These are phyloP conservation scores for Acanthaster planci DNA, from an alignment of 35 echinoderm and acorn worm genomes.

Conservation along the genomic window DNA sequence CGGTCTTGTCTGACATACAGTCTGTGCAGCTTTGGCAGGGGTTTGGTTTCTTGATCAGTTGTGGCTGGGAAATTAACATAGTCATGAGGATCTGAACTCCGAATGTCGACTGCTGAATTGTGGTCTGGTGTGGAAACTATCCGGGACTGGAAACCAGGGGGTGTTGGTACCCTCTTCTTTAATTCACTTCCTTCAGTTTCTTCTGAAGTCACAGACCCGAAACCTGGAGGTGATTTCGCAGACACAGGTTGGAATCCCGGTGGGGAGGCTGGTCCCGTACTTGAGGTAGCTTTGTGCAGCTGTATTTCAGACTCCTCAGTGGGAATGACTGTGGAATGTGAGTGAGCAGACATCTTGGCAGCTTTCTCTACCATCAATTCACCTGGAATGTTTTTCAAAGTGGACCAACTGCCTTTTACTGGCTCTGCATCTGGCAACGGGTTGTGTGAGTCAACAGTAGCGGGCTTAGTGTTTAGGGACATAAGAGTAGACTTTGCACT, in stretches of 20 bases:
- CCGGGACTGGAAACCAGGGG: conserved; percentile 16
- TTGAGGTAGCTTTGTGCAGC: too few species aligned
- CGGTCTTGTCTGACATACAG: neutral
- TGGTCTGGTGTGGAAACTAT: neutral
- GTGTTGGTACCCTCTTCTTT: neutral
- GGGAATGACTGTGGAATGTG: too few species aligned
- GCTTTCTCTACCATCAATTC: too few species aligned
- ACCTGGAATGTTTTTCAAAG: neutral
- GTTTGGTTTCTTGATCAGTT: neutral
- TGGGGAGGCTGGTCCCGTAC: neutral
- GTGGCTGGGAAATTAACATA: neutral
- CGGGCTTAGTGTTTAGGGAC: neutral
- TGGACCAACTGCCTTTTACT: neutral
- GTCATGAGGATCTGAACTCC: neutral
- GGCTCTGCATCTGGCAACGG: too few species aligned
- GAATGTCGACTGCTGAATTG: neutral
- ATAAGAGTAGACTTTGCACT: neutral
- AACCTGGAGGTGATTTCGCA: neutral
- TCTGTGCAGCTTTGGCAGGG: neutral
- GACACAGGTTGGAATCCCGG: neutral
- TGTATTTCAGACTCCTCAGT: too few species aligned
- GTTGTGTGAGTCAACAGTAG: too few species aligned
- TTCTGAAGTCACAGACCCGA: neutral
- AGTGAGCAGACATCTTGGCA: neutral
- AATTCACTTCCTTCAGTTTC: neutral